Evolutionary conservation across 1,140 invertebrate species (phyloP).

Genomic region (Pristionchus pacificus): DNA sequence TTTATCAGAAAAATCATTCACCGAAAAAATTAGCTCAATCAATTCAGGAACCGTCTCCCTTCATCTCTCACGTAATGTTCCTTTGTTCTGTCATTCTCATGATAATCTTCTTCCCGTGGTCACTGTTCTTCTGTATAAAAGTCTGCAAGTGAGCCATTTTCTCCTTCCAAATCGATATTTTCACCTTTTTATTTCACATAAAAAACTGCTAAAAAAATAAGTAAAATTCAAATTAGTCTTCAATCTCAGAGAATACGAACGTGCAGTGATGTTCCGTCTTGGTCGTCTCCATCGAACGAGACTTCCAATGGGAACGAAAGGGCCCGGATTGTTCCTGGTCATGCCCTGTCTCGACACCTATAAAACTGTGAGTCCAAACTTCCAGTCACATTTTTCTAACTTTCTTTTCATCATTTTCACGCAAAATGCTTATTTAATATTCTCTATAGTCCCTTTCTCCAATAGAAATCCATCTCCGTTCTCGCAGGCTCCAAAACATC

Average conservation of each 20-base stretch:
- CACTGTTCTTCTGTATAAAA: slow-evolving; percentile 50
- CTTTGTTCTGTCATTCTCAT: slow-evolving; percentile 45
- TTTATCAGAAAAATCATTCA: too few relatives aligned
- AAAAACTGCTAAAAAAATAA: slow-evolving; percentile 1
- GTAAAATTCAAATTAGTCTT: slow-evolving; percentile 5
- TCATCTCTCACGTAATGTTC: slow-evolving; percentile 42
- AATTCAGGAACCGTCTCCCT: slow-evolving; percentile 38
- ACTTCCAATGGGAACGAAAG: slow-evolving; percentile 50
- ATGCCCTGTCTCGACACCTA: slow-evolving; percentile 59
- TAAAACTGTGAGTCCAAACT: slow-evolving; percentile 50
- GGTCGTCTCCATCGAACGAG: slow-evolving; percentile 35
- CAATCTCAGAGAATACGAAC: slow-evolving; percentile 54
- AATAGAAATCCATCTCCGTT: too few relatives aligned
- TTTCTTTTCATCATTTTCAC: background rate
- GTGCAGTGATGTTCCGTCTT: slow-evolving; percentile 54
- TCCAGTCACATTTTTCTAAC: background rate
- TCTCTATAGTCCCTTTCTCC: background rate
- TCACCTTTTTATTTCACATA: slow-evolving; percentile 12
- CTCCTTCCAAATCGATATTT: background rate
- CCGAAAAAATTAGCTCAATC: background rate
- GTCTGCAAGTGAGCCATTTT: slow-evolving; percentile 43
- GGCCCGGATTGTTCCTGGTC: slow-evolving; percentile 57
- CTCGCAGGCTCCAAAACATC: too few relatives aligned
- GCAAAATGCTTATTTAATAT: background rate
- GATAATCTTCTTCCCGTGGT: slow-evolving; percentile 48